A percentile compares a stretch with the other conserved stretches of the same genome.
Conservation (phyloP, 2,888 invertebrate species). For the Cheilosia impressa region DNA sequence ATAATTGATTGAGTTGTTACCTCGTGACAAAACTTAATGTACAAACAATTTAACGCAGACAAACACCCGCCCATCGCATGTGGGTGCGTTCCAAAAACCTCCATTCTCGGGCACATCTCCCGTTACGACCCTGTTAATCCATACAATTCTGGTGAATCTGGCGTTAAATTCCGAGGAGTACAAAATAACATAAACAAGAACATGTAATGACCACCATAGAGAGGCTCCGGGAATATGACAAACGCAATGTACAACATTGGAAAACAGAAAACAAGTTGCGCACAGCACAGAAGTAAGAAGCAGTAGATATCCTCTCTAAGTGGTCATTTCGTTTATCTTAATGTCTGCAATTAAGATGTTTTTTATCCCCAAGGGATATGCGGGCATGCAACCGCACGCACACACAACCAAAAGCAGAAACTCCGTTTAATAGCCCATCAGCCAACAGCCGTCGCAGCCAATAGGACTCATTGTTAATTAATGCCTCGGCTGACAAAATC, state of each 20-base stretch:
- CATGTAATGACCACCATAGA: conserved; percentile 34
- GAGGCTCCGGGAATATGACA: conserved; percentile 23
- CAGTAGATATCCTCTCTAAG: conserved; percentile 39
- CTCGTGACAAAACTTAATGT: too few relatives aligned
- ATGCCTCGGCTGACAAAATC: conserved; percentile 67
- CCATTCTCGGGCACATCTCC: background rate
- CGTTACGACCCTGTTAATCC: conserved; percentile 30
- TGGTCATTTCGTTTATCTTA: conserved; percentile 67
- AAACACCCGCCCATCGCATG: too few relatives aligned
- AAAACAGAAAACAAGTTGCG: conserved; percentile 65
- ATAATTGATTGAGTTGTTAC: too few relatives aligned
- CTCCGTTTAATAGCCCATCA: conserved; percentile 49
- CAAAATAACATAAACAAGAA: conserved; percentile 52
- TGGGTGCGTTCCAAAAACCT: background rate
- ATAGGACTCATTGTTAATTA: conserved; percentile 41
- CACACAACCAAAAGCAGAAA: conserved; percentile 13
- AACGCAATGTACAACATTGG: conserved; percentile 24
- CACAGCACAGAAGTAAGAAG: background rate
- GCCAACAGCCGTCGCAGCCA: background rate
- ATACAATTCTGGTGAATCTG: conserved; percentile 29
- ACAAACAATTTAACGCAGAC: too few relatives aligned
- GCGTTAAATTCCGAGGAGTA: conserved; percentile 24
- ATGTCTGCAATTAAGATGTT: conserved; percentile 69
- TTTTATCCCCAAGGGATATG: conserved; percentile 27
- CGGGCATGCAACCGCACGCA: background rate